Evolutionary conservation across 2,888 invertebrate species (phyloP), one percentile per base, ranked within the genome.

Genomic region (Zhuqinia jingwanae): DNA sequence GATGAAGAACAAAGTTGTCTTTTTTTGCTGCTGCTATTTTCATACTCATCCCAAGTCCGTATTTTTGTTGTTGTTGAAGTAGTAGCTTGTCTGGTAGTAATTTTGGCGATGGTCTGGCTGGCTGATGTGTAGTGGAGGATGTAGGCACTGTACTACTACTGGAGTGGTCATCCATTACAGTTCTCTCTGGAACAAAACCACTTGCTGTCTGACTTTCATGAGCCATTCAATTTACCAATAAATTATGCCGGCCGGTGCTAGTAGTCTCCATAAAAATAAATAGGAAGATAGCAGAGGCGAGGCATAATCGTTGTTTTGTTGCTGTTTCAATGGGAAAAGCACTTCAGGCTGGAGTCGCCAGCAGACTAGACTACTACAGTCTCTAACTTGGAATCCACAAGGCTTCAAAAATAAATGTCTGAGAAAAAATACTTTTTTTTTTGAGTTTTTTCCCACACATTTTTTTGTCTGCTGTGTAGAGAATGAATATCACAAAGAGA

Each of bases 151-250:
- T n/a, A n/a, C n/a, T n/a, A n/a, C n/a, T n/a, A n/a, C n/a, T 17
- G 20, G 53, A 11, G 10, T 47, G 20, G 13, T 27, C 73, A 73
- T 50, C 25, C 73, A 50, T 50, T 73, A 50, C 73, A 50, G 10
- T 73, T 73, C n/a, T n/a, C n/a, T n/a, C n/a, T n/a, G 53, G 53
- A 50, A n/a, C 27, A 8, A 58, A 75, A 75, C 20, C 53, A 56
- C 56, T 13, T 56, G 56, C 17, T 56, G 56, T n/a, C 56, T 56
- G 36, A 75, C 53, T 75, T 75, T 75, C 75, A 75, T 75, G 75
- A 30, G 56, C 75, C 36, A 75, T 75, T 13, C 75, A 56, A 73
- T 50, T 75, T 75, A 11, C 53, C 75, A 75, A 75, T 75, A 75
- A 58, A 75, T 75, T 56, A n/a, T 36, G 56, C 75, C 75, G 75